Conservation (phyloP, 2,888 invertebrate species). For the Amiota communis region DNA sequence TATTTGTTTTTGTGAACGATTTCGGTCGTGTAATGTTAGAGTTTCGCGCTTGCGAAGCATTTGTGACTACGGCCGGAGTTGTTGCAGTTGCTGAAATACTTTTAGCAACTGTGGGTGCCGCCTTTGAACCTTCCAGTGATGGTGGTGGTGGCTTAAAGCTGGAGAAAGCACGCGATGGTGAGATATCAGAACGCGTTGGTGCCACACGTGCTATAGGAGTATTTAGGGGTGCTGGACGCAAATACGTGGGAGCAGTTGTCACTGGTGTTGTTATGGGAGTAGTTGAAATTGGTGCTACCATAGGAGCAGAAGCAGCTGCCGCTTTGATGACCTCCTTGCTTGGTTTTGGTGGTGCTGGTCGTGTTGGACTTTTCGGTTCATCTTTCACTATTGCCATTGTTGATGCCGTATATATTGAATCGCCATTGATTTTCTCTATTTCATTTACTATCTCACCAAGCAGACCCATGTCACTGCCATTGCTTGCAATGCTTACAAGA, state of each 20-base stretch:
- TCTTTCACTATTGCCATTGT: slow-evolving; percentile 73
- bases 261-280: background rate
- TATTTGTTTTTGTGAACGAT: slow-evolving; percentile 53
- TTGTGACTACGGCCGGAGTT: slow-evolving; percentile 35
- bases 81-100: slow-evolving; percentile 16
- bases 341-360: slow-evolving; percentile 75
- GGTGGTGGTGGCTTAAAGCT: slow-evolving; percentile 71
- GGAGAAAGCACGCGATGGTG: slow-evolving; percentile 68
- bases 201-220: slow-evolving; percentile 76
- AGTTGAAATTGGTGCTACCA: background rate
- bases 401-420: slow-evolving; percentile 89
- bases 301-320: slow-evolving; percentile 34
- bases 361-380: slow-evolving; percentile 73
- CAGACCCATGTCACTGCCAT: slow-evolving; percentile 79
- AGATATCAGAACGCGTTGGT: slow-evolving; percentile 69
- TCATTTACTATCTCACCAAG: slow-evolving; percentile 90
- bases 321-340: slow-evolving; percentile 72
- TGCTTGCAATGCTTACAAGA: slow-evolving; percentile 64
- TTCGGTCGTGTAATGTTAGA: slow-evolving; percentile 53
- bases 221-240: slow-evolving; percentile 82
- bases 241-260: slow-evolving; percentile 75
- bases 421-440: slow-evolving; percentile 88
- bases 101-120: slow-evolving; percentile 2
- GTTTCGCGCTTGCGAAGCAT: slow-evolving; percentile 43
- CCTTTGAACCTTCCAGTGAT: slow-evolving; percentile 38